phyloP scores from a whole-genome alignment of 2,888 invertebrate species.

The Fragum fragum region DNA sequence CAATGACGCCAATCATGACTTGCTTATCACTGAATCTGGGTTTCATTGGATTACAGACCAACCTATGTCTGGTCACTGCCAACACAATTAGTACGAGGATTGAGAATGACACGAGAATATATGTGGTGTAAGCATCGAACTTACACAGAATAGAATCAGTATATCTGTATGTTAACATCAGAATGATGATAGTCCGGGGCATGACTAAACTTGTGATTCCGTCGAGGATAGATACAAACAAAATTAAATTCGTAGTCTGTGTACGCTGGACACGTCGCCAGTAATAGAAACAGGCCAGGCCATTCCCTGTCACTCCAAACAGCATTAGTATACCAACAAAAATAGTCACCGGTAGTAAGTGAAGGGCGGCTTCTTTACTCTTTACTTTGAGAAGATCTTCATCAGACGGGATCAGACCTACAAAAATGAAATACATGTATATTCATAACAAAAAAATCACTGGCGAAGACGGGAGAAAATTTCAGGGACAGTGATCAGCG shows the following conservation, averaged over 20 bases:
- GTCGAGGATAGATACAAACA: conserved; percentile 7
- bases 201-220: conserved; percentile 5
- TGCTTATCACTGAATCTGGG: not conserved
- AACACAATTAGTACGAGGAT: conserved; percentile 2
- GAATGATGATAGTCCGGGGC: not conserved
- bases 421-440: too few relatives aligned
- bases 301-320: not conserved
- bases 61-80: conserved; percentile 1
- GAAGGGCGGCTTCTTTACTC: not conserved
- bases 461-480: too few relatives aligned
- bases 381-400: not conserved
- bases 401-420: not conserved
- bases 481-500: too few relatives aligned
- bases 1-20: not conserved
- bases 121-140: conserved; percentile 5
- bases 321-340: conserved; percentile 11
- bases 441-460: too few relatives aligned
- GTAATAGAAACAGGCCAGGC: conserved; percentile 10
- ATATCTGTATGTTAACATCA: not conserved
- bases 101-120: not conserved
- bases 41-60: conserved; percentile 4
- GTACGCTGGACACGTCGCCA: not conserved
- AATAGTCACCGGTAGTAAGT: not conserved
- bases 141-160: conserved; percentile 2
- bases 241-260: conserved; percentile 9